These are phyloP conservation scores for Hemicordylus capensis DNA, from an alignment of 2,113 vertebrate genomes.

Conservation along the genomic window DNA sequence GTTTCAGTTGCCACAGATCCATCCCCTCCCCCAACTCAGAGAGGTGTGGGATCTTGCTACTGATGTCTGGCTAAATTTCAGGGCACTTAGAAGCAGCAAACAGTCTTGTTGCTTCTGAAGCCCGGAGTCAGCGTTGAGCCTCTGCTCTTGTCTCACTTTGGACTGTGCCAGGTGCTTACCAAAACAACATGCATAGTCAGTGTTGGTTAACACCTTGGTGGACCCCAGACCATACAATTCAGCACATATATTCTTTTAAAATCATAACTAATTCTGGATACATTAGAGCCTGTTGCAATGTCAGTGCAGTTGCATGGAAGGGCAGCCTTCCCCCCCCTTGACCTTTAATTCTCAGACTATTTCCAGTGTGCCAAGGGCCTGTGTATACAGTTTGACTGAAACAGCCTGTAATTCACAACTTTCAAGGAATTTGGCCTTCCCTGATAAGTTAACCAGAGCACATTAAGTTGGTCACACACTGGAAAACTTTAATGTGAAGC, in stretches of 20 bases:
- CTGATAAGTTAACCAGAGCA: neutral
- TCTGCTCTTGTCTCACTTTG: too few relatives aligned
- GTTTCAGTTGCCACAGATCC: neutral
- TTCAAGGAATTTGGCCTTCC: neutral
- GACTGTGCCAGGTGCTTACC: too few relatives aligned
- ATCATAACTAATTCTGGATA: neutral
- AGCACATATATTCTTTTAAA: neutral
- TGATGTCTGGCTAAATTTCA: neutral
- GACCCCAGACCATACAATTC: too few relatives aligned
- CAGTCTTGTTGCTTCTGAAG: neutral
- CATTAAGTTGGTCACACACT: neutral
- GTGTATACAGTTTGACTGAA: neutral
- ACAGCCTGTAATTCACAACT: neutral
- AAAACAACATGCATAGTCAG: neutral
- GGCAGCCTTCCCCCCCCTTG: too few relatives aligned
- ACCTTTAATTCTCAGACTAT: neutral
- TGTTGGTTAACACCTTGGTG: neutral
- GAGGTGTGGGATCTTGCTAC: neutral
- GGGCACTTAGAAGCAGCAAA: neutral
- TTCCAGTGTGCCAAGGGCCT: neutral
- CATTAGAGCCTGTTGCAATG: neutral
- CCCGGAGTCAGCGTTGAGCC: too few relatives aligned
- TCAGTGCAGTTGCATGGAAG: neutral
- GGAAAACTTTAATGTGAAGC: neutral
- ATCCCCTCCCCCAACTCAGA: too few relatives aligned